Evolutionary conservation across 2,113 vertebrate genomes (phyloP), one percentile per base, ranked within the genome.

Genomic region (Tetrax tetrax): DNA sequence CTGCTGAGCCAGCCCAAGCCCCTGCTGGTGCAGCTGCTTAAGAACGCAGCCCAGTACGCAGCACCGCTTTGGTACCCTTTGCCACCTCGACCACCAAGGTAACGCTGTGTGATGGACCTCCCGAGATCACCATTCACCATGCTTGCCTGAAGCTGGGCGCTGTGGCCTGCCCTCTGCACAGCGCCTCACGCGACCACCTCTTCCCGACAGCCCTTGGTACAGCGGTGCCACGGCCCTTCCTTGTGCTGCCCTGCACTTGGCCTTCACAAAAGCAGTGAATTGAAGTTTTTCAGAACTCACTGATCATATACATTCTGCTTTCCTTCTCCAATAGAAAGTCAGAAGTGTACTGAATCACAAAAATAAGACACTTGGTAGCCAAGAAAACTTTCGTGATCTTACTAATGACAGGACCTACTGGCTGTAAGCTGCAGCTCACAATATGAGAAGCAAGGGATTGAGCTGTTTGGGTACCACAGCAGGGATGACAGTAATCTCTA

Each of bases 71-170:
- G 74, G 24, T 0, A 38, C 33, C 51, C 57, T 79, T 75, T 4
- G 1, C 29, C 19, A 5, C 24, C 24, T 71, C 10, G 66, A 18
- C 35, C 1, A 1, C 19, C 15, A n/a, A 41, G 54, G 19, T 1
- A 2, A 9, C 43, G 68, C 72, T 38, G 43, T 2, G 3, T 45
- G 68, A 29, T 1, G 8, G 54, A 38, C 7, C 24, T 31, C 50
- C 4, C 2, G 3, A 24, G 16, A 18, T 57, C 71, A 61, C 41
- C 11, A 5, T 12, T n/a, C 8, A 2, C 50, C 54, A 2, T 5
- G 22, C 63, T 35, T 16, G 2, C 50, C 50, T 33, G 38, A 27
- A 65, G 72, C 59, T 2, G 7, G 22, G 7, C 41, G 45, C 54
- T 29, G 35, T 14, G 12, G 51, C 61, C 65, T 41, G 76, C 33